phyloP scores from a whole-genome alignment of 1,140 invertebrate genomes.

The Caenorhabditis tropicalis region DNA sequence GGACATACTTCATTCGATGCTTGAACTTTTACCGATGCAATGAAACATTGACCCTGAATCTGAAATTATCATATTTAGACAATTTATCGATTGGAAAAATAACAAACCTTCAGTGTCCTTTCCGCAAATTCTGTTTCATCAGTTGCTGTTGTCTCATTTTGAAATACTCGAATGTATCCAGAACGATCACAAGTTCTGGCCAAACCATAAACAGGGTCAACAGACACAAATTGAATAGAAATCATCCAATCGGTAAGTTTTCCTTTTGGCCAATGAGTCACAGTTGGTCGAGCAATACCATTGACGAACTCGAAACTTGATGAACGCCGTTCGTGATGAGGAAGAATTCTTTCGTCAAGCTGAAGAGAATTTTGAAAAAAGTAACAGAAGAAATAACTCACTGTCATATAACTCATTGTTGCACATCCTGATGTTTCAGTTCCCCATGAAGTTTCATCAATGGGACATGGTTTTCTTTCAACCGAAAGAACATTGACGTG shows the following conservation, averaged over 20 bases:
- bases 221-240: slow-evolving; percentile 25
- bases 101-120: background rate
- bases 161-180: slow-evolving; percentile 1
- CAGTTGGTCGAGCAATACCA: background rate
- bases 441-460: slow-evolving; percentile 13
- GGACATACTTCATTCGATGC: background rate
- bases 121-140: background rate
- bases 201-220: slow-evolving; percentile 9
- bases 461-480: background rate
- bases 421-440: slow-evolving; percentile 6
- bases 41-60: slow-evolving; percentile 28
- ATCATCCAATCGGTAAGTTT: slow-evolving; percentile 21
- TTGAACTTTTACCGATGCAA: background rate
- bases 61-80: background rate
- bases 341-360: slow-evolving; percentile 6
- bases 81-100: background rate
- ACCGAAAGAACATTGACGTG: slow-evolving; percentile 3
- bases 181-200: slow-evolving; percentile 26
- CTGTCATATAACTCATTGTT: slow-evolving; percentile 26
- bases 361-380: background rate
- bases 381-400: background rate
- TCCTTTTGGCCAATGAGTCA: slow-evolving; percentile 32
- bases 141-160: background rate
- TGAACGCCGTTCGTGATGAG: slow-evolving; percentile 29
- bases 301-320: slow-evolving; percentile 15